Evolutionary conservation across 35 echinoderm and acorn worm genomes (phyloP).

Genomic region (Apostichopus japonicus): DNA sequence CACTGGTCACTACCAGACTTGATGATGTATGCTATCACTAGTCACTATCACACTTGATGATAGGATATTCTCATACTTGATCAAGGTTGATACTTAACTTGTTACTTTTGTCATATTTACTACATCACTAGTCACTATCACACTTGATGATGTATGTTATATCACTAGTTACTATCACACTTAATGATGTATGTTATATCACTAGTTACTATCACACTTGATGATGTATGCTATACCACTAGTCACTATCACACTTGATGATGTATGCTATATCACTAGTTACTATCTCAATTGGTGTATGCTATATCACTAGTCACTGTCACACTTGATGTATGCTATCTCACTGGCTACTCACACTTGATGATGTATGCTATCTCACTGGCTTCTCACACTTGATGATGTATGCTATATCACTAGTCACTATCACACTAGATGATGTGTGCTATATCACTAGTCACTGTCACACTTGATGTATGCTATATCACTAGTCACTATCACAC

Average conservation of each 20-base stretch:
- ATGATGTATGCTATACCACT: not conserved
- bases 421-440: constrained; percentile 6
- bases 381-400: constrained; percentile 52
- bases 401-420: constrained; percentile 65
- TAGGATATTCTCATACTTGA: too few relatives aligned
- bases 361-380: not conserved
- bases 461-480: not conserved
- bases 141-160: not conserved
- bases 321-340: not conserved
- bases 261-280: too few relatives aligned
- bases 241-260: too few relatives aligned
- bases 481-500: not conserved
- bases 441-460: not conserved
- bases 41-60: too few relatives aligned
- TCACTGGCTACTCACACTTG: constrained; percentile 41
- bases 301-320: not conserved
- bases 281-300: not conserved
- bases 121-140: not conserved
- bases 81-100: too few relatives aligned
- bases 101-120: not conserved
- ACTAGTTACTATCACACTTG: constrained; percentile 49
- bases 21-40: not conserved
- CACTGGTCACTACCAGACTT: not conserved
- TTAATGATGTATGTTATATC: constrained; percentile 63
- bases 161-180: too few relatives aligned